phyloP scores from a whole-genome alignment of 2,888 invertebrate species.

The Apamea monoglypha region DNA sequence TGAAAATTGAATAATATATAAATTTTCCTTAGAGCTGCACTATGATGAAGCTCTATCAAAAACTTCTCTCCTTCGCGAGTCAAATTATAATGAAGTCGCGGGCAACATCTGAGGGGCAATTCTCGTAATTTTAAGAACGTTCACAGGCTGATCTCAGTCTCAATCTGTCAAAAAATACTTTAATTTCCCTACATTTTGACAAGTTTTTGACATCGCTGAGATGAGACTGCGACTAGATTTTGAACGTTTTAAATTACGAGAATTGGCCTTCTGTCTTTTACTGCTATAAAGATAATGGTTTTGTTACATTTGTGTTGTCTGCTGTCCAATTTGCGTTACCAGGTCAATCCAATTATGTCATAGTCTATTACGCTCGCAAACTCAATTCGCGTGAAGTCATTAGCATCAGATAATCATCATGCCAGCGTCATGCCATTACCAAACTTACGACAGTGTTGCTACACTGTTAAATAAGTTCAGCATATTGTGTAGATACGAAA shows the following conservation, averaged over 20 bases:
- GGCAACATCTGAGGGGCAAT: no score
- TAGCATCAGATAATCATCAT: slow-evolving; percentile 58
- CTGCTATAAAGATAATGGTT: slow-evolving; percentile 1
- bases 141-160: no score
- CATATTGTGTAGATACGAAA: slow-evolving; percentile 20
- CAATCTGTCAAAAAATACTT: no score
- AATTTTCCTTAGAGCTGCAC: neutral
- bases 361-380: slow-evolving; percentile 48
- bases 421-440: slow-evolving; percentile 28
- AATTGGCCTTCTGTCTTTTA: no score
- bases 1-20: no score
- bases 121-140: no score
- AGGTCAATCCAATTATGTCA: slow-evolving; percentile 51
- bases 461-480: slow-evolving; percentile 40
- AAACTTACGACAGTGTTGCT: slow-evolving; percentile 40
- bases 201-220: no score
- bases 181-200: no score
- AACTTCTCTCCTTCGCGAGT: neutral
- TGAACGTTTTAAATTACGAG: no score
- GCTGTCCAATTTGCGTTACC: slow-evolving; percentile 31
- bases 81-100: no score
- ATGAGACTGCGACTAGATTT: no score
- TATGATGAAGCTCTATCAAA: neutral
- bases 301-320: slow-evolving; percentile 28
- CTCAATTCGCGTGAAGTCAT: slow-evolving; percentile 55